Percentiles rank a stretch among this genome's conserved stretches.
phyloP scores from a whole-genome alignment of 2,888 invertebrate species.

The Pogonocherus hispidulus region DNA sequence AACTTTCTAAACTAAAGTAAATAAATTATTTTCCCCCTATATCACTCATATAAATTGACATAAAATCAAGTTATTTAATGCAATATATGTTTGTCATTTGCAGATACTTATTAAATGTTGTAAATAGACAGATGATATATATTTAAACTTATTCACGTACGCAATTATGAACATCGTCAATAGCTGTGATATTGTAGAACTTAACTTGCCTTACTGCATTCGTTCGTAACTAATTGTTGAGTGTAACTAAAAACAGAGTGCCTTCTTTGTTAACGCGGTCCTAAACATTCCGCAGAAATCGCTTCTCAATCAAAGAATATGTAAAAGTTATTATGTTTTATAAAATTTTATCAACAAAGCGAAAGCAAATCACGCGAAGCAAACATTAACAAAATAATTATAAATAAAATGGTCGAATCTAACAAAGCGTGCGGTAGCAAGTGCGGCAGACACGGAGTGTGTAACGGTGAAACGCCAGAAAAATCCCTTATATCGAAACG shows the following conservation, averaged over 20 bases:
- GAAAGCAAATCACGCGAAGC: slow-evolving; percentile 34
- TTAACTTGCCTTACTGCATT: slow-evolving; percentile 63
- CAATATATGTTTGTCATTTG: neutral
- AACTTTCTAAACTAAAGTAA: too few relatives aligned
- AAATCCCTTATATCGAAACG: slow-evolving; percentile 74
- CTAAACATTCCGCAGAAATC: slow-evolving; percentile 43
- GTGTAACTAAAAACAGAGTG: slow-evolving; percentile 61
- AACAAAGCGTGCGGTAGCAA: slow-evolving; percentile 64
- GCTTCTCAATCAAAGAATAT: slow-evolving; percentile 25
- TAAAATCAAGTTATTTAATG: too few relatives aligned
- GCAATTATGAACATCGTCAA: slow-evolving; percentile 60
- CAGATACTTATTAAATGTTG: slow-evolving; percentile 28
- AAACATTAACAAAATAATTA: slow-evolving; percentile 26
- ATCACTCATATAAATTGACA: too few relatives aligned
- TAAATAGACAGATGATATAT: slow-evolving; percentile 24
- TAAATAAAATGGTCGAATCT: slow-evolving; percentile 66
- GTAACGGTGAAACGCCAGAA: slow-evolving; percentile 65
- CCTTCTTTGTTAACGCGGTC: slow-evolving; percentile 55
- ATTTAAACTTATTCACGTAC: slow-evolving; percentile 30
- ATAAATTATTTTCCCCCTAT: too few relatives aligned
- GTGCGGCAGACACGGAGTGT: slow-evolving; percentile 60
- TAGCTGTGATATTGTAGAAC: slow-evolving; percentile 66
- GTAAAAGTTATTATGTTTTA: slow-evolving; percentile 54
- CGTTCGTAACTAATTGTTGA: slow-evolving; percentile 43
- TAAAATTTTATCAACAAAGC: slow-evolving; percentile 46